Percentiles rank a stretch among this genome's conserved stretches.
phyloP scores from a whole-genome alignment of 1,140 invertebrate species.

The Bursaphelenchus mucronatus region DNA sequence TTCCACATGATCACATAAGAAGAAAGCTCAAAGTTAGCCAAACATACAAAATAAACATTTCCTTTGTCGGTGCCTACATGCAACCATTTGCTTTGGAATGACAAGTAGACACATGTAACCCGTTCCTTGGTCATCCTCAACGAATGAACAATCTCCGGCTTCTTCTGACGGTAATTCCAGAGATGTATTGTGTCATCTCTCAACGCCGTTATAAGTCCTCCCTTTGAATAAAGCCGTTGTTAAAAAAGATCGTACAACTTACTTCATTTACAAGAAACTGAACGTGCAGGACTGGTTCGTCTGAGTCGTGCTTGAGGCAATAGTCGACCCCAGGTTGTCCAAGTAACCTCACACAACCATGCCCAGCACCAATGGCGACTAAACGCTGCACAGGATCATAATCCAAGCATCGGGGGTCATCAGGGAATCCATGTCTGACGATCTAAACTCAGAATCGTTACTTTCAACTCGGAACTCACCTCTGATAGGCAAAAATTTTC shows the following conservation, averaged over 20 bases:
- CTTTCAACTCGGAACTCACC: constrained; percentile 18
- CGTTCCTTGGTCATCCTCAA: constrained; percentile 65
- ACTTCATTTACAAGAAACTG: constrained; percentile 89
- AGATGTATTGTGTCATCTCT: constrained; percentile 89
- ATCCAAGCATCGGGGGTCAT: constrained; percentile 88
- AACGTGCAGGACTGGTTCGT: constrained; percentile 73
- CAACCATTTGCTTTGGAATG: constrained; percentile 94
- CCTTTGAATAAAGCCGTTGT: constrained; percentile 63
- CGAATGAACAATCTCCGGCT: constrained; percentile 55
- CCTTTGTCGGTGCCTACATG: constrained; percentile 95
- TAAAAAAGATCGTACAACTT: constrained; percentile 23
- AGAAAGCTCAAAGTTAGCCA: constrained; percentile 88
- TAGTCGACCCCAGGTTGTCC: constrained; percentile 75
- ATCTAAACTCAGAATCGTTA: constrained; percentile 39
- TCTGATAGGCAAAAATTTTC: constrained; percentile 45
- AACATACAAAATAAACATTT: constrained; percentile 93
- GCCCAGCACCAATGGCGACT: constrained; percentile 90
- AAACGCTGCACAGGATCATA: constrained; percentile 95
- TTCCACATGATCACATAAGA: constrained; percentile 99
- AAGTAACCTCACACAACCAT: constrained; percentile 89
- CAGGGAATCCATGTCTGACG: constrained; percentile 84
- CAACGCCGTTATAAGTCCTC: constrained; percentile 84
- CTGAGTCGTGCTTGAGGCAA: constrained; percentile 73
- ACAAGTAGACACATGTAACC: constrained; percentile 84
- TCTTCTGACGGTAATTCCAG: constrained; percentile 94